Percentiles rank a stretch among this genome's conserved stretches.
phyloP scores from a whole-genome alignment of 2,888 invertebrate genomes.

The Pocota personata region DNA sequence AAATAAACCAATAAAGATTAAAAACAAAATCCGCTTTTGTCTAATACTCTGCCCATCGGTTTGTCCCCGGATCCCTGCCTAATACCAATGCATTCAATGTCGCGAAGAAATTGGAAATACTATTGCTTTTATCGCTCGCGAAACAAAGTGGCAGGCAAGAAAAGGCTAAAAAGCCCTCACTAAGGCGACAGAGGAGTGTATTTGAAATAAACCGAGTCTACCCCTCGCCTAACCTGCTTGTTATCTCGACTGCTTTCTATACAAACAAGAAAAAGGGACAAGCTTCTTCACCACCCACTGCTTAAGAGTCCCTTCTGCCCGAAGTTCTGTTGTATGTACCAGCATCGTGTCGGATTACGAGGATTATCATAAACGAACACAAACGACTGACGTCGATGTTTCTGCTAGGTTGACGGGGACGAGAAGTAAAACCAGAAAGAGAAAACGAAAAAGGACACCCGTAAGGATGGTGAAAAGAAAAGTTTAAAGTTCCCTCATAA shows the following conservation, averaged over 20 bases:
- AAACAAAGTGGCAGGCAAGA: conserved; percentile 12
- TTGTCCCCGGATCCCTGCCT: not conserved
- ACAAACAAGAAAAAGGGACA: conserved; percentile 23
- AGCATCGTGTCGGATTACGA: conserved; percentile 69
- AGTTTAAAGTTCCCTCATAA: conserved; percentile 58
- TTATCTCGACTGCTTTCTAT: conserved; percentile 8
- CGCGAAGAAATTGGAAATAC: conserved; percentile 15
- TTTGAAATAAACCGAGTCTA: conserved; percentile 6
- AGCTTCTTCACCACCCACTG: not conserved
- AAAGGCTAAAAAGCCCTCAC: conserved; percentile 3
- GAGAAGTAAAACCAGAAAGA: not conserved
- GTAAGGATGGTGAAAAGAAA: conserved; percentile 34
- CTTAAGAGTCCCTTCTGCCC: conserved; percentile 17
- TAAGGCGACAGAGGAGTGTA: conserved; percentile 12
- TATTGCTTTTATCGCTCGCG: conserved; percentile 8
- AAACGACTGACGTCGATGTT: conserved; percentile 63
- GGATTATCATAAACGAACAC: conserved; percentile 72
- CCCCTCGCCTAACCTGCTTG: conserved; percentile 3
- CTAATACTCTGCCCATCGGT: not conserved
- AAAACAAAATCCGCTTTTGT: conserved; percentile 35
- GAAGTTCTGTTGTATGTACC: conserved; percentile 50
- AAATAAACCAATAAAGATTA: conserved; percentile 60
- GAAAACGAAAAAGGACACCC: conserved; percentile 15
- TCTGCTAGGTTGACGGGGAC: not conserved
- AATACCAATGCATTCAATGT: conserved; percentile 8